Evolutionary conservation across 2,888 invertebrate genomes (phyloP).

Genomic region (Pimpla rufipes): DNA sequence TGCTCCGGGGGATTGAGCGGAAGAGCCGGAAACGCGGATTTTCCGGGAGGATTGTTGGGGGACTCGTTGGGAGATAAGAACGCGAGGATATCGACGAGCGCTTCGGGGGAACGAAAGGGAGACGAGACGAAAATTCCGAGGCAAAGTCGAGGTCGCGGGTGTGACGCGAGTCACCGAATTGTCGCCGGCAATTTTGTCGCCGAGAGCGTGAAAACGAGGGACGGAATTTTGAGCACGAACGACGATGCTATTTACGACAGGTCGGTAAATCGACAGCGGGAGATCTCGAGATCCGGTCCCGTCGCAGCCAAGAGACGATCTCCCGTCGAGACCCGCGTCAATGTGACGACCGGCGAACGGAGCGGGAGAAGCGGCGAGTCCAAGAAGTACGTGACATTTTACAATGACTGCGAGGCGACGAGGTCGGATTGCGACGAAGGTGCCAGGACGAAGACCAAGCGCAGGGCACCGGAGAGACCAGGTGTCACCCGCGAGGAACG

Average conservation of each 20-base stretch:
- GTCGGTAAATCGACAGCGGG: conserved; percentile 5
- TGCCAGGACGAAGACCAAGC: conserved; percentile 66
- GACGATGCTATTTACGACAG: conserved; percentile 30
- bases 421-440: conserved; percentile 53
- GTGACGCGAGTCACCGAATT: conserved; percentile 9
- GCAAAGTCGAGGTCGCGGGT: too few species aligned
- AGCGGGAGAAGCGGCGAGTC: conserved; percentile 70
- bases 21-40: conserved; percentile 29
- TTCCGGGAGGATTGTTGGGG: not conserved
- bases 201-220: not conserved
- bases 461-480: conserved; percentile 74
- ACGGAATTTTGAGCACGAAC: conserved; percentile 21
- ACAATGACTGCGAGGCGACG: conserved; percentile 73
- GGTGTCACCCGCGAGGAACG: conserved; percentile 43
- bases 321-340: conserved; percentile 73
- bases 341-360: conserved; percentile 64
- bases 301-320: conserved; percentile 56
- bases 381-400: conserved; percentile 80
- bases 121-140: conserved; percentile 32
- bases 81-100: not conserved
- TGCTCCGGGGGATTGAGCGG: conserved; percentile 56
- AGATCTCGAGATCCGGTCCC: conserved; percentile 14
- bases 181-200: not conserved
- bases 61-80: conserved; percentile 29
- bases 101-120: not conserved